Percentiles rank a stretch among this genome's conserved stretches.
Evolutionary conservation across 2,113 vertebrate species (phyloP).

Genomic region (pig (Sus scrofa)): T2T-Sscrofa CM000828.6:32207001-32207500

Average conservation of each 20-base stretch:
- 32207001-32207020: neutral
- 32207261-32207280: neutral
- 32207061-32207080: neutral
- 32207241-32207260: neutral
- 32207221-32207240: neutral
- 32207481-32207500: no score
- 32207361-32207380: neutral
- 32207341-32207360: neutral
- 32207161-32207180: neutral
- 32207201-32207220: neutral
- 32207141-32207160: neutral
- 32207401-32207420: neutral
- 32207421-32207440: no score
- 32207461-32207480: no score
- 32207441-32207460: no score
- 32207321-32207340: neutral
- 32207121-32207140: neutral
- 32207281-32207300: neutral
- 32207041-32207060: neutral
- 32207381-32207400: neutral
- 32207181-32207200: neutral
- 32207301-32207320: neutral
- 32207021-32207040: neutral
- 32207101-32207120: no score
- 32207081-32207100: neutral